Conservation (phyloP, 1,140 invertebrate species). For the Apocrypta bakeri region DNA sequence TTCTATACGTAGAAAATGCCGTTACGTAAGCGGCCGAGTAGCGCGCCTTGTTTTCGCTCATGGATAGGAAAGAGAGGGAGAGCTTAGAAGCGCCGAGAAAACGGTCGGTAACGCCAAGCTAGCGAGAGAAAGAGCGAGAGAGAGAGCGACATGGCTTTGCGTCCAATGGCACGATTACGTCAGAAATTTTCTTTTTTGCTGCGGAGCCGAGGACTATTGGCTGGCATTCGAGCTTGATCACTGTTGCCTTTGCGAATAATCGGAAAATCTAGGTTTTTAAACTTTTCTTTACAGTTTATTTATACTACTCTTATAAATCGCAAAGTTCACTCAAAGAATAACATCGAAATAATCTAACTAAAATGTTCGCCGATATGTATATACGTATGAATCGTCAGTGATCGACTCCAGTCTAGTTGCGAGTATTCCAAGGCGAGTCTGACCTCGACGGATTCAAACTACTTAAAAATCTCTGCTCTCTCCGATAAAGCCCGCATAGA, state of each 20-base stretch:
- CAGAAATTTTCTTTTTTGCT: conserved; percentile 22
- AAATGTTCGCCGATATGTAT: too few relatives aligned
- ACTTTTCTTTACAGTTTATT: too few relatives aligned
- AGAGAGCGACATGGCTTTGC: background rate
- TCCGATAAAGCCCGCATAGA: conserved; percentile 40
- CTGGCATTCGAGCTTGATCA: too few relatives aligned
- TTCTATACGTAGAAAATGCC: conserved; percentile 41
- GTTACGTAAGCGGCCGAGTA: conserved; percentile 43
- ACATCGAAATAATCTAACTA: too few relatives aligned
- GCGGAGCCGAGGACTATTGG: too few relatives aligned
- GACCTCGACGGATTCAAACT: conserved; percentile 51
- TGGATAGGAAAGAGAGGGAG: conserved; percentile 6
- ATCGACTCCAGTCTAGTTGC: too few relatives aligned
- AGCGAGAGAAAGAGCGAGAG: background rate
- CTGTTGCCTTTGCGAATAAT: too few relatives aligned
- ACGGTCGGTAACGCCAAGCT: background rate
- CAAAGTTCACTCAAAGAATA: too few relatives aligned
- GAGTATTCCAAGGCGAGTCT: conserved; percentile 43
- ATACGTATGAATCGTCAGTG: too few relatives aligned
- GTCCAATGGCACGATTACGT: conserved; percentile 39
- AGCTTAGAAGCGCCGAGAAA: conserved; percentile 42
- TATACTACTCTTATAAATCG: too few relatives aligned
- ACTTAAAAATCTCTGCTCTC: conserved; percentile 47
- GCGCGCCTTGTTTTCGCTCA: conserved; percentile 40
- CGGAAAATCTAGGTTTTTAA: too few relatives aligned